Percentiles rank a stretch among this genome's conserved stretches.
These are phyloP conservation scores for Sericinus montela DNA, from an alignment of 2,888 invertebrate genomes.

Conservation along the genomic window DNA sequence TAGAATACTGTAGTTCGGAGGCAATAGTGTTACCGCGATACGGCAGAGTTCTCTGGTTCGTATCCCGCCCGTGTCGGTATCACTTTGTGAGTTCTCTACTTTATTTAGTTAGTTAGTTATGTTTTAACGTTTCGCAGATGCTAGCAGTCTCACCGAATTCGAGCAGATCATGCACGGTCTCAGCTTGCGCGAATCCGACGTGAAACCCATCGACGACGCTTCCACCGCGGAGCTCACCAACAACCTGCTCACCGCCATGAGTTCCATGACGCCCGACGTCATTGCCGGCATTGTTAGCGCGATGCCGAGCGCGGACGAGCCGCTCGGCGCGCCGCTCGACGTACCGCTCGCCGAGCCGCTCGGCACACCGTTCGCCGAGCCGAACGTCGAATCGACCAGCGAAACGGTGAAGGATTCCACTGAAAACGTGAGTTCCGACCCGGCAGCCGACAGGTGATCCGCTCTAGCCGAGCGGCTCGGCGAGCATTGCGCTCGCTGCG, in stretches of 20 bases:
- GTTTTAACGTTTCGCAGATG: slow-evolving; percentile 1
- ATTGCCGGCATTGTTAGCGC: slow-evolving; percentile 45
- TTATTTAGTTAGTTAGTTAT: too few species aligned
- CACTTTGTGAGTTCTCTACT: too few species aligned
- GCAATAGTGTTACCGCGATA: too few species aligned
- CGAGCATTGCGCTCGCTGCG: too few species aligned
- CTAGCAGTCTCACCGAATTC: slow-evolving; percentile 6
- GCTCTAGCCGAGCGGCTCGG: neutral
- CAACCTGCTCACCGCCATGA: slow-evolving; percentile 62
- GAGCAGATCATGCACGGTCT: slow-evolving; percentile 22
- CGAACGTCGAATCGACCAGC: neutral
- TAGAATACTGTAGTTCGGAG: too few species aligned
- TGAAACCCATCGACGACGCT: slow-evolving; percentile 25
- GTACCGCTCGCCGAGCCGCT: too few species aligned
- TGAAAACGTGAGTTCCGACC: neutral
- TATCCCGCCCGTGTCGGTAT: too few species aligned
- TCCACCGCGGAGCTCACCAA: slow-evolving; percentile 42
- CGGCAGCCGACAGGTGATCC: slow-evolving; percentile 11
- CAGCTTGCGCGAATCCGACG: slow-evolving; percentile 17
- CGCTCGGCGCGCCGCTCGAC: slow-evolving; percentile 6
- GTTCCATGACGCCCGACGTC: slow-evolving; percentile 45
- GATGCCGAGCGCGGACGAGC: slow-evolving; percentile 31
- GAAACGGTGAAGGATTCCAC: neutral
- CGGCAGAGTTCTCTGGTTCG: too few species aligned
- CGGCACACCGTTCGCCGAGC: neutral